Percentiles rank a stretch among this genome's conserved stretches.
Evolutionary conservation across 35 echinoderm and acorn worm genomes (phyloP).

Genomic region (Anneissia japonica): DNA sequence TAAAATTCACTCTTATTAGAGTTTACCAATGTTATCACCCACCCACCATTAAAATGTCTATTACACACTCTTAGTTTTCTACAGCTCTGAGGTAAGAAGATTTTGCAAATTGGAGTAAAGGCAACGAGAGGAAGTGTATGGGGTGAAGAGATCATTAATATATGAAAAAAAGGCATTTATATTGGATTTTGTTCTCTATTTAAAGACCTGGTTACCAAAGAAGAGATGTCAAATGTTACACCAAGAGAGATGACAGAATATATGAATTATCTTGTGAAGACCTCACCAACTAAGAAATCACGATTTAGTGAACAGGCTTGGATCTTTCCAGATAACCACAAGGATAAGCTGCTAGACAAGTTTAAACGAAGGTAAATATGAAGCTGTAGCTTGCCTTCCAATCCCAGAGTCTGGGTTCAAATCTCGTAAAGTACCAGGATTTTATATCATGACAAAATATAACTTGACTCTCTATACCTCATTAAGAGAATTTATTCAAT

Average conservation of each 20-base stretch:
- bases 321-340: conserved; percentile 66
- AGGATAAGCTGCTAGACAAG: conserved; percentile 42
- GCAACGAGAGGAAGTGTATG: background rate
- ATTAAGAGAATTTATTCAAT: too few species aligned
- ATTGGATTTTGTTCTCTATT: background rate
- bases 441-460: too few species aligned
- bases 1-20: background rate
- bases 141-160: background rate
- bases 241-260: conserved; percentile 20
- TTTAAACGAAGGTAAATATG: conserved; percentile 63
- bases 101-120: too few species aligned
- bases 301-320: conserved; percentile 77
- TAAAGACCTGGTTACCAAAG: conserved; percentile 50
- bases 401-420: too few species aligned
- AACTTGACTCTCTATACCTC: too few species aligned
- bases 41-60: background rate
- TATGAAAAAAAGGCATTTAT: background rate
- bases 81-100: too few species aligned
- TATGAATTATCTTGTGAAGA: conserved; percentile 12
- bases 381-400: too few species aligned
- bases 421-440: too few species aligned
- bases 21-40: background rate
- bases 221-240: conserved; percentile 36
- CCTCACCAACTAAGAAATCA: conserved; percentile 64
- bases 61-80: background rate